Evolutionary conservation across 2,113 vertebrate species (phyloP).

Genomic region (Riparia riparia): DNA sequence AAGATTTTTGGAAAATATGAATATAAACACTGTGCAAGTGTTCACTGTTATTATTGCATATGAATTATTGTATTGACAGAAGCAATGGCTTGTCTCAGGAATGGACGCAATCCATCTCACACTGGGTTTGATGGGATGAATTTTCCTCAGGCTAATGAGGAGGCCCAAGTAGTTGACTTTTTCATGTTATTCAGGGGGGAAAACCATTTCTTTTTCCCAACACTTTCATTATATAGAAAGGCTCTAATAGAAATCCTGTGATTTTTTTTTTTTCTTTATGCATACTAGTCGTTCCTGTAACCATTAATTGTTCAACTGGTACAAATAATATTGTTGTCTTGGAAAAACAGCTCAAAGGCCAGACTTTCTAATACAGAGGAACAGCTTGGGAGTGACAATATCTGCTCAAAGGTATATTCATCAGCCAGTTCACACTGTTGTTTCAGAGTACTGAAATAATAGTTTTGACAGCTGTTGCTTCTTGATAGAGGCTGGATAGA

Average conservation of each 20-base stretch:
- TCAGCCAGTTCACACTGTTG: neutral
- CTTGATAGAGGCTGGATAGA: neutral
- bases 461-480: neutral
- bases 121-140: neutral
- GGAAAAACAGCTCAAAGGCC: neutral
- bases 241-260: neutral
- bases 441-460: neutral
- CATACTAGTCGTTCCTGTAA: neutral
- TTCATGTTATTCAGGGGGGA: neutral
- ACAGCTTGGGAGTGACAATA: neutral
- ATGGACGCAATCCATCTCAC: neutral
- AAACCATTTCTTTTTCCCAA: neutral
- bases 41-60: neutral
- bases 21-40: neutral
- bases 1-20: neutral
- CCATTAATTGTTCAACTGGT: neutral
- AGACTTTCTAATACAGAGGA: neutral
- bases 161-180: neutral
- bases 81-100: neutral
- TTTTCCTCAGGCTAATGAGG: neutral
- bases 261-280: neutral
- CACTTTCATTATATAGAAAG: neutral
- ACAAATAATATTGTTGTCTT: neutral
- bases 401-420: neutral
- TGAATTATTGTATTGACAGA: neutral